Conservation (phyloP, 2,113 vertebrate genomes). For the Dromiciops gliroides region DNA sequence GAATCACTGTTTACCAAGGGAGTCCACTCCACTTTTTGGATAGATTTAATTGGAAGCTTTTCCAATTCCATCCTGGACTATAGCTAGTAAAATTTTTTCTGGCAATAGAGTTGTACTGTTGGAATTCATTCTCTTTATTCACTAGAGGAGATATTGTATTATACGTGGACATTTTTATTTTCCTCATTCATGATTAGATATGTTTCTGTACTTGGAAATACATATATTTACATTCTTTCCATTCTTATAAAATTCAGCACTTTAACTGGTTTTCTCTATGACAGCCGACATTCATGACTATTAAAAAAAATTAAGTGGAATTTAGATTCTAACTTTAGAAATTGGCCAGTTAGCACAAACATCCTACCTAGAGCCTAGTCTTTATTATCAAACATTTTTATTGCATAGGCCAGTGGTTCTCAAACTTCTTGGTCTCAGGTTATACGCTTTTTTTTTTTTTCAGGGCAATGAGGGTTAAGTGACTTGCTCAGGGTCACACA, state of each 20-base stretch:
- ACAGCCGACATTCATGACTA: not conserved
- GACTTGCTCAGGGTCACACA: too few species aligned
- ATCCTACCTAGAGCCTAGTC: not conserved
- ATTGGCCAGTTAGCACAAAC: not conserved
- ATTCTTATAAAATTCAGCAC: not conserved
- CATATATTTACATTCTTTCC: not conserved
- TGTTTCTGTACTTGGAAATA: not conserved
- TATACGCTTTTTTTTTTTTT: too few species aligned
- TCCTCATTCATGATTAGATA: not conserved
- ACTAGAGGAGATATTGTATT: not conserved
- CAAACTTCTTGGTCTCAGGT: not conserved
- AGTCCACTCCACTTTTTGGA: too few species aligned
- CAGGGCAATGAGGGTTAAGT: too few species aligned
- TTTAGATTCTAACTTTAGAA: not conserved
- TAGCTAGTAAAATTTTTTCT: too few species aligned
- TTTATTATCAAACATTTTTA: not conserved
- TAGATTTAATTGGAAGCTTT: too few species aligned
- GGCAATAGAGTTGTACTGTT: too few species aligned
- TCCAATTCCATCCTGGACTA: too few species aligned
- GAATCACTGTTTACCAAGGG: too few species aligned
- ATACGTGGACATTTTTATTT: not conserved
- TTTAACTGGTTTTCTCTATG: not conserved
- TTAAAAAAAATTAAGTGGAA: not conserved
- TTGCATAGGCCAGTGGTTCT: not conserved
- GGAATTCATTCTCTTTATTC: too few species aligned